Percentiles rank a stretch among this genome's conserved stretches.
phyloP scores from a whole-genome alignment of 2,888 invertebrate species.

The Pammene aurita region DNA sequence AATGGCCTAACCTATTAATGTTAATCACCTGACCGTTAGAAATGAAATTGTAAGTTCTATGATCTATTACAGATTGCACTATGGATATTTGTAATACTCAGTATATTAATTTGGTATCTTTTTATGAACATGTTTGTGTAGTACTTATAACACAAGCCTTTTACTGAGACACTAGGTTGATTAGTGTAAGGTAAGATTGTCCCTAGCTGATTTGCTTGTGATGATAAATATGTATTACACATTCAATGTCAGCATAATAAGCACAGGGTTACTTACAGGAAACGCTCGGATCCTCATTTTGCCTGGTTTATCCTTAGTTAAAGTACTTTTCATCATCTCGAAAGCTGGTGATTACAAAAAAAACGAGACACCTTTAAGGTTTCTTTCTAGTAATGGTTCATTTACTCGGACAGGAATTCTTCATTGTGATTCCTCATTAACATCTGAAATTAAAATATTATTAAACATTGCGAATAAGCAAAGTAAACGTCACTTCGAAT shows the following conservation, averaged over 20 bases:
- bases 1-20: too few species aligned
- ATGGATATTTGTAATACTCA: too few species aligned
- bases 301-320: slow-evolving; percentile 93
- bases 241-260: slow-evolving; percentile 13
- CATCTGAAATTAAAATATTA: slow-evolving; percentile 68
- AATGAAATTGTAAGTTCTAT: too few species aligned
- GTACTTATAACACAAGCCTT: background rate
- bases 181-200: too few species aligned
- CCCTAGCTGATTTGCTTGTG: background rate
- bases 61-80: background rate
- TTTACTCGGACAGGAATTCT: slow-evolving; percentile 72
- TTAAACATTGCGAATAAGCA: slow-evolving; percentile 43
- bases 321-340: slow-evolving; percentile 88
- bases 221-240: background rate
- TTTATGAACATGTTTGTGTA: background rate
- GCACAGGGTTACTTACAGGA: slow-evolving; percentile 89
- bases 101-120: too few species aligned
- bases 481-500: slow-evolving; percentile 47
- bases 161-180: too few species aligned
- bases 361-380: slow-evolving; percentile 58
- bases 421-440: slow-evolving; percentile 73
- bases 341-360: slow-evolving; percentile 60
- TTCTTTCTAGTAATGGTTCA: slow-evolving; percentile 61
- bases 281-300: slow-evolving; percentile 99
- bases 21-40: too few species aligned